Evolutionary conservation across 2,888 invertebrate species (phyloP), one percentile per base, ranked within the genome.

Genomic region (Noctua pronuba): DNA sequence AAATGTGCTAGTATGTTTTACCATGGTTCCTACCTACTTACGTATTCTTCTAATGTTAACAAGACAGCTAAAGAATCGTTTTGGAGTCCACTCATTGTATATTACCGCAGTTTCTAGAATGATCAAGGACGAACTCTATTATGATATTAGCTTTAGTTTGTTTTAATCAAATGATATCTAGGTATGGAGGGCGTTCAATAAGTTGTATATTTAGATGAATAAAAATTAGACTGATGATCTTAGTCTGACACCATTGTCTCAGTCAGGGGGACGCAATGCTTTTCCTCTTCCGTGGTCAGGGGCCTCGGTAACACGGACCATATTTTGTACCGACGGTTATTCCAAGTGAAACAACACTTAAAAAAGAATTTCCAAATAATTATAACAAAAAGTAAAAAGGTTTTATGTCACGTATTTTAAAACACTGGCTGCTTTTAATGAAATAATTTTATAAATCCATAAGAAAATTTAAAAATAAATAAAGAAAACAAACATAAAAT

Each of bases 21-120:
- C 49, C 35, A 35, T 60, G 41, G 38, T 46, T n/a, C 24, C 21
- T 52, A 73, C 24, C 21, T 52, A 73, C 21, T 46, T 62, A 62
- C 6, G 31, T 83, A 73, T 80, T 84, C 55, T 73, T 60, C 38
- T 66, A 69, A 65, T 75, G 75, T 80, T 69, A 75, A 74, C 62
- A 65, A 74, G 52, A 28, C 28, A 68, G 18, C 16, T 28, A 55
- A 28, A 24, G 13, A 71, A 52, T 35, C 5, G 38, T 6, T 24
- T 46, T 52, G 35, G 10, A 62, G 16, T 62, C 62, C 24, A 55
- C n/a, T 46, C 24, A 62, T 70, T 73, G 73, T 67, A 58, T 78
- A 71, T 68, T 68, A 71, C 67, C 49, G 31, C 64, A 72, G n/a
- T 60, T 66, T 66, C 69, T 65, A 69, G 49, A 69, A 52, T 35